Evolutionary conservation across 2,113 vertebrate species (phyloP).

Genomic region (Gasterosteus aculeatus): DNA sequence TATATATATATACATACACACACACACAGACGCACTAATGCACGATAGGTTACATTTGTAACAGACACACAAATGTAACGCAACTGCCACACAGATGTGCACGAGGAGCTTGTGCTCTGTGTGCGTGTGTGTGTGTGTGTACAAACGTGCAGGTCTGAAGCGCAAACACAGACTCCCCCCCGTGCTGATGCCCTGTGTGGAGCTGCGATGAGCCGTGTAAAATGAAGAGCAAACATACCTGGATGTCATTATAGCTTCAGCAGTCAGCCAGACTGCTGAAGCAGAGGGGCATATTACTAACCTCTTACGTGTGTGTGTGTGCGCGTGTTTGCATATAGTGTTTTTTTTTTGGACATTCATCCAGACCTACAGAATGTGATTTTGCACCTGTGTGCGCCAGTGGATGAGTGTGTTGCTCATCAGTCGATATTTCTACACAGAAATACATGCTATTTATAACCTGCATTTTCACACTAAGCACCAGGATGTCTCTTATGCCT

Average conservation of each 20-base stretch:
- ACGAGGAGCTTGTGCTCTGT: background rate
- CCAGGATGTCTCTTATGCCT: conserved; percentile 70
- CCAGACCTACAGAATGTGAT: conserved; percentile 15
- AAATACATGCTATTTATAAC: conserved; percentile 47
- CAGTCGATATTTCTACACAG: background rate
- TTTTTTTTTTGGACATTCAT: conserved; percentile 39
- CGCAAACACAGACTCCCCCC: conserved; percentile 1
- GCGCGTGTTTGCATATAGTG: conserved; percentile 34
- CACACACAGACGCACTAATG: background rate
- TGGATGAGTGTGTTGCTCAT: background rate
- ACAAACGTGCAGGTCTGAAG: conserved; percentile 9
- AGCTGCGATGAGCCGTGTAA: conserved; percentile 76
- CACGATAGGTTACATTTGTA: background rate
- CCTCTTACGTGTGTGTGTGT: conserved; percentile 14
- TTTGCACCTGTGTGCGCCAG: conserved; percentile 12
- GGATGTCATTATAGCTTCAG: conserved; percentile 75
- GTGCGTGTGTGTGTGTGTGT: background rate
- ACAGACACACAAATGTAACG: conserved; percentile 7
- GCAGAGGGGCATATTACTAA: conserved; percentile 15
- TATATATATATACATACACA: background rate
- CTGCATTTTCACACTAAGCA: conserved; percentile 75
- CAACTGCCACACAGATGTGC: conserved; percentile 35
- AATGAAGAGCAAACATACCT: conserved; percentile 81
- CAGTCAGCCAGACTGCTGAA: conserved; percentile 57
- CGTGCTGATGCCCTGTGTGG: conserved; percentile 56